These are phyloP conservation scores for Lumbricus terrestris DNA, from an alignment of 2,888 invertebrate genomes.

Conservation along the genomic window DNA sequence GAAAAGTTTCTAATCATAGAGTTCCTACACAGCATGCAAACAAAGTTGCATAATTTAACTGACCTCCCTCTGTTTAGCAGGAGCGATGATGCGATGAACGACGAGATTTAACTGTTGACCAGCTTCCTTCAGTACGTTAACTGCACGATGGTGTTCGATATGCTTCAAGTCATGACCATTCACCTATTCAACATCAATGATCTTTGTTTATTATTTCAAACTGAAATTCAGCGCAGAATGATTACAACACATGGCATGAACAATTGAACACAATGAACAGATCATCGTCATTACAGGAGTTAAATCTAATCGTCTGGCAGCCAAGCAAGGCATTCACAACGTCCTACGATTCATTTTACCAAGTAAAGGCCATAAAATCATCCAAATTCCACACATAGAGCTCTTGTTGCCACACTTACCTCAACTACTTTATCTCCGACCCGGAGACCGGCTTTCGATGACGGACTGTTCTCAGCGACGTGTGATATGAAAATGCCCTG, in stretches of 20 bases:
- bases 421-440: conserved; percentile 61
- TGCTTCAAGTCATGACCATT: background rate
- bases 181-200: background rate
- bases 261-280: too few species aligned
- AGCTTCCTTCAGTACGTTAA: background rate
- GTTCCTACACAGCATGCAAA: too few species aligned
- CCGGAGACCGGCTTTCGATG: conserved; percentile 67
- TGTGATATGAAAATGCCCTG: conserved; percentile 94
- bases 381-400: too few species aligned
- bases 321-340: too few species aligned
- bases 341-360: too few species aligned
- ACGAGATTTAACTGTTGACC: background rate
- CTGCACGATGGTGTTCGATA: conserved; percentile 5
- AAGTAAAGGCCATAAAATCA: too few species aligned
- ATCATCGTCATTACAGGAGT: too few species aligned
- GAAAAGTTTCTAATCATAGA: too few species aligned
- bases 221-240: too few species aligned
- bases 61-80: background rate
- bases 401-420: conserved; percentile 44
- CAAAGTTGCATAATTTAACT: background rate
- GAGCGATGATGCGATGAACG: background rate
- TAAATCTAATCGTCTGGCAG: too few species aligned
- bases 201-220: too few species aligned
- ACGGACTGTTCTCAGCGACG: conserved; percentile 90
- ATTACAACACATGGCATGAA: too few species aligned